A percentile compares a stretch with the other conserved stretches of the same genome.
Evolutionary conservation across 2,797 vertebrate genomes (phyloP).

Genomic region (Triplophysa yarkandensis): DNA sequence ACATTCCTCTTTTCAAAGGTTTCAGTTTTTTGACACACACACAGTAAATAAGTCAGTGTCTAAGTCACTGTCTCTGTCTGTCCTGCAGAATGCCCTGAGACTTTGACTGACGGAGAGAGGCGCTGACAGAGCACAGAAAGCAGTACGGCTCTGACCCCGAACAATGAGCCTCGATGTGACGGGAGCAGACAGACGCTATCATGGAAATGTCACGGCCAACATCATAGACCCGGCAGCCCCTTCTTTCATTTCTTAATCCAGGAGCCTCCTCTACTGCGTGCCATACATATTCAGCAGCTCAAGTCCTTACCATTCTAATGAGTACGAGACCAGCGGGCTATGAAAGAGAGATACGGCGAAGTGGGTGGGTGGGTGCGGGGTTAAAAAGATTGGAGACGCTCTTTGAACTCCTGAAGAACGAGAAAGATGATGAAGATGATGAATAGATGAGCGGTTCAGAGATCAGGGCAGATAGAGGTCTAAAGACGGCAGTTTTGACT

Average conservation of each 20-base stretch:
- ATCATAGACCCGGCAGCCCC: conserved; percentile 31
- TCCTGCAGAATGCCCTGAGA: conserved; percentile 30
- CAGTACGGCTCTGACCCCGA: conserved; percentile 31
- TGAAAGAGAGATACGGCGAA: conserved; percentile 38
- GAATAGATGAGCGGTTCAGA: background rate
- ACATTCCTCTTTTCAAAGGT: conserved; percentile 26
- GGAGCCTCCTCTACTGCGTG: conserved; percentile 26
- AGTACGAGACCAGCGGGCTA: conserved; percentile 38
- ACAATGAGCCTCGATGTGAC: conserved; percentile 55
- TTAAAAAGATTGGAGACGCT: conserved; percentile 25
- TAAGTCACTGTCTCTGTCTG: conserved; percentile 35
- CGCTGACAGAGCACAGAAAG: conserved; percentile 31
- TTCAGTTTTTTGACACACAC: conserved; percentile 8
- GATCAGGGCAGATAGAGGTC: conserved; percentile 38
- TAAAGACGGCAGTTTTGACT: background rate
- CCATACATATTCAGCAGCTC: conserved; percentile 58
- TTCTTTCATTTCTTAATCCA: conserved; percentile 47
- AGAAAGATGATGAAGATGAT: conserved; percentile 20
- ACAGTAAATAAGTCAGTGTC: conserved; percentile 46
- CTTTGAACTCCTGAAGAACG: conserved; percentile 39
- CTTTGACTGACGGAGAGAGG: conserved; percentile 19
- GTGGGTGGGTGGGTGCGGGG: conserved; percentile 16
- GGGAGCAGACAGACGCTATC: conserved; percentile 56
- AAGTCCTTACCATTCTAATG: conserved; percentile 52
- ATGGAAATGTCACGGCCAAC: conserved; percentile 64